phyloP scores from a whole-genome alignment of 1,140 invertebrate genomes.

The Centruroides sculpturatus region DNA sequence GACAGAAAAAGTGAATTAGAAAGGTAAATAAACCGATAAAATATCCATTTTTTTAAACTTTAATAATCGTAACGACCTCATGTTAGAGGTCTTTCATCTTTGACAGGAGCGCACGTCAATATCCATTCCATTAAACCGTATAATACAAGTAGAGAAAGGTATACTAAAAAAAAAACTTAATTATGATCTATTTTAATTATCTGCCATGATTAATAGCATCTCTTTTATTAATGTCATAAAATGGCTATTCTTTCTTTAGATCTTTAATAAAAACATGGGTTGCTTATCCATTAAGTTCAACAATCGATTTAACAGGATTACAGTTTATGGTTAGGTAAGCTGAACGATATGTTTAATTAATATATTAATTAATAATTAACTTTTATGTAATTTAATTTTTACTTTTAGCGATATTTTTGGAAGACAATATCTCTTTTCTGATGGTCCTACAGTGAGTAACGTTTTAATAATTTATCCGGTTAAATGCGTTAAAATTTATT shows the following conservation, averaged over 20 bases:
- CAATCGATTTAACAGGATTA: slow-evolving; percentile 9
- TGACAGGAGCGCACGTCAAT: slow-evolving; percentile 17
- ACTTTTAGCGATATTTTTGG: background rate
- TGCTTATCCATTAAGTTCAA: slow-evolving; percentile 10
- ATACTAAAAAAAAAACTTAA: background rate
- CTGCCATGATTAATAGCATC: background rate
- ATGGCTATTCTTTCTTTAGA: background rate
- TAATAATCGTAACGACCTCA: background rate
- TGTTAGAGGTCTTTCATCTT: slow-evolving; percentile 10
- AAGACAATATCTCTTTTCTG: background rate
- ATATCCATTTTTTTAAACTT: background rate
- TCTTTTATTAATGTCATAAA: background rate
- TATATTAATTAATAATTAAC: background rate
- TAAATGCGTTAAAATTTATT: no score
- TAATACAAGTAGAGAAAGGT: background rate
- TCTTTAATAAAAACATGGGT: slow-evolving; percentile 11
- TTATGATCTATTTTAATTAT: background rate
- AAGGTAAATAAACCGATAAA: background rate
- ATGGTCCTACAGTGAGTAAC: background rate
- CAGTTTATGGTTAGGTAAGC: slow-evolving; percentile 6
- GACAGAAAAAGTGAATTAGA: no score
- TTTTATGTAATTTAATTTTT: background rate
- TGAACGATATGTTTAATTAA: background rate
- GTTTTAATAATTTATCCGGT: no score
- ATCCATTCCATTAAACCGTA: slow-evolving; percentile 10